Evolutionary conservation across 2,113 vertebrate genomes (phyloP).

Genomic region (Gymnorhina tibicen): DNA sequence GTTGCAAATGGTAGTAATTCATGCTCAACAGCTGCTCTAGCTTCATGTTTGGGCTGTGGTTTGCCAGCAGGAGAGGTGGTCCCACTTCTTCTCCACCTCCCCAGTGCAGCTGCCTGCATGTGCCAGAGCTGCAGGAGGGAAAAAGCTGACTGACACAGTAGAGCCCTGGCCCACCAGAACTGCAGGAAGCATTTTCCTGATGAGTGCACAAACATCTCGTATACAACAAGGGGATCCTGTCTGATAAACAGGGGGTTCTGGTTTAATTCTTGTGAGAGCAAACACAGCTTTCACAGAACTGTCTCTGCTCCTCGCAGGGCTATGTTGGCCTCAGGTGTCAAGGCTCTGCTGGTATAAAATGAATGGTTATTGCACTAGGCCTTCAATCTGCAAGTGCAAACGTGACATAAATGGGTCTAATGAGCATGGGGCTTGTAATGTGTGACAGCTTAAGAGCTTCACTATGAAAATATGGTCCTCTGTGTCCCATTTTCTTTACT

Average conservation of each 20-base stretch:
- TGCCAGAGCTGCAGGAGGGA: not conserved
- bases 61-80: not conserved
- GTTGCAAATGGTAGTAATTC: not conserved
- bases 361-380: not conserved
- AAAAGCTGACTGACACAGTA: not conserved
- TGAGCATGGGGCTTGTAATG: not conserved
- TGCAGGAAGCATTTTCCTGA: not conserved
- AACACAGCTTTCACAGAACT: fast-evolving
- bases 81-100: not conserved
- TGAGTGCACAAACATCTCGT: not conserved
- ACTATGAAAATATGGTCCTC: conserved; percentile 25
- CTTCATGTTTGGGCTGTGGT: not conserved
- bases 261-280: not conserved
- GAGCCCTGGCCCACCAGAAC: not conserved
- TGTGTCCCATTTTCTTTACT: conserved; percentile 15
- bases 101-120: fast-evolving
- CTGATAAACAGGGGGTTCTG: not conserved
- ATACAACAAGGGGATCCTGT: not conserved
- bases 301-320: not conserved
- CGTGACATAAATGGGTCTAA: conserved; percentile 22
- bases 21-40: not conserved
- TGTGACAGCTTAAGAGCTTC: conserved; percentile 37
- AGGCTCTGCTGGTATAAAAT: not conserved
- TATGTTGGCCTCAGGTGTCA: not conserved
- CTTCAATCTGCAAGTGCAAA: conserved; percentile 37